phyloP scores from a whole-genome alignment of 2,888 invertebrate genomes.

The Xestoiulus laeticollis region DNA sequence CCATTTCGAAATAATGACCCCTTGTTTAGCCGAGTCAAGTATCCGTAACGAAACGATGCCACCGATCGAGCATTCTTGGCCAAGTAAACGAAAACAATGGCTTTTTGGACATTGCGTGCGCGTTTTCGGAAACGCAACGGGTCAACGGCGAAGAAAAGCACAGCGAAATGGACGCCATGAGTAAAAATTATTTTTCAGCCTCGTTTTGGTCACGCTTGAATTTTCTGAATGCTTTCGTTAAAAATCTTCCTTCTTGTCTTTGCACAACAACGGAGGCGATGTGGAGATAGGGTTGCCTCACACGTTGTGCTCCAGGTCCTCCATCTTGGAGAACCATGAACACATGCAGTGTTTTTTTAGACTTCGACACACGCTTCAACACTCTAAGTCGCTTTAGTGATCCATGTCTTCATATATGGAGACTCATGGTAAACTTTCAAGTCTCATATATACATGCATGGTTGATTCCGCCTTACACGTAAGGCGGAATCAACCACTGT shows the following conservation, averaged over 20 bases:
- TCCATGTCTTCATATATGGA: no score
- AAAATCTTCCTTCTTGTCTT: no score
- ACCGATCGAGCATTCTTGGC: slow-evolving; percentile 18
- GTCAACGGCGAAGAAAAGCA: not conserved
- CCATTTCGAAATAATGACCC: slow-evolving; percentile 28
- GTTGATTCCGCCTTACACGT: no score
- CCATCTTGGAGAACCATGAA: no score
- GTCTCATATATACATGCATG: no score
- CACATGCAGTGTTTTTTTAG: no score
- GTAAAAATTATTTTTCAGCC: not conserved
- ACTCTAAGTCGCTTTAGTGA: no score
- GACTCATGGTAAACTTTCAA: no score
- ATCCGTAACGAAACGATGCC: slow-evolving; percentile 28
- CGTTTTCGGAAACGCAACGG: not conserved
- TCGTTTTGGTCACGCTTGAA: not conserved
- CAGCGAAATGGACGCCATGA: not conserved
- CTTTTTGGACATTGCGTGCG: not conserved
- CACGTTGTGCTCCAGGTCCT: no score
- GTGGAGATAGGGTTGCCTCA: not conserved
- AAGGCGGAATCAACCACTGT: no score
- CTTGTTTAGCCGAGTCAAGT: slow-evolving; percentile 21
- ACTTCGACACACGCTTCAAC: no score
- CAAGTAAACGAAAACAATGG: slow-evolving; percentile 21
- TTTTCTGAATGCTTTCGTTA: not conserved
- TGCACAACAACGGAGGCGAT: not conserved